Base-by-base conservation (phyloP, 2,888 invertebrate genomes). In the Mellilla xanthometata region DNA sequence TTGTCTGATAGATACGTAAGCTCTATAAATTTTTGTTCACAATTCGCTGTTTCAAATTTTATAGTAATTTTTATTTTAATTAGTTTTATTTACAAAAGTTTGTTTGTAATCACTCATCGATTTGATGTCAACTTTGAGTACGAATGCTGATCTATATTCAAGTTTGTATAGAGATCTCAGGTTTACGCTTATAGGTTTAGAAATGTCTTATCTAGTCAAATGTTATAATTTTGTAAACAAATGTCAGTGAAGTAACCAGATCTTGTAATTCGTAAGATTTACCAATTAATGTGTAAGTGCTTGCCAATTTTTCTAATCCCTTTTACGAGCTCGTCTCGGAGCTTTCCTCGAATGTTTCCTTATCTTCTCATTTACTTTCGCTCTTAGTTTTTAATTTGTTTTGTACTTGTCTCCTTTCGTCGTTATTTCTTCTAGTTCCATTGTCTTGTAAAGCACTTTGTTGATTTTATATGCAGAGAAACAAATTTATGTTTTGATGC, bases 241-340 rank as follows among this genome's bases (percentile, higher is more conserved):
- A 88, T 88, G 87, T 85, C 81, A 82, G 88, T 88, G 86, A 69
- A 65, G 81, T 80, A 73, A 84, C 77, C 88, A 64, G 87, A 84
- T 79, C 87, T 84, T 76, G 76, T 79, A 81, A 81, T 76, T 57
- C 68, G 62, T 87, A 86, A 87, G 87, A 78, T 81, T 55, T 81
- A 79, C 75, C 70, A 71, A 71, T 72, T 77, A 82, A 75, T 81
- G 66, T 80, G 67, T 87, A 85, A 86, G 84, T 65, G 78, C 84
- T 85, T 85, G 84, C 81, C 83, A 78, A 72, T 81, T 80, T 84
- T 86, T 83, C 55, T 62, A 62, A 42, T 52, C 15, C 28, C 35
- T 38, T 45, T 47, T 42, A 30, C 31, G 22, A 47, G 43, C 43
- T 53, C 51, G 48, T 19, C 36, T 30, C 28, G 39, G 40, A 45